A percentile compares a stretch with the other conserved stretches of the same genome.
Conservation (phyloP, 2,888 invertebrate species). For the Tipula vernalis region DNA sequence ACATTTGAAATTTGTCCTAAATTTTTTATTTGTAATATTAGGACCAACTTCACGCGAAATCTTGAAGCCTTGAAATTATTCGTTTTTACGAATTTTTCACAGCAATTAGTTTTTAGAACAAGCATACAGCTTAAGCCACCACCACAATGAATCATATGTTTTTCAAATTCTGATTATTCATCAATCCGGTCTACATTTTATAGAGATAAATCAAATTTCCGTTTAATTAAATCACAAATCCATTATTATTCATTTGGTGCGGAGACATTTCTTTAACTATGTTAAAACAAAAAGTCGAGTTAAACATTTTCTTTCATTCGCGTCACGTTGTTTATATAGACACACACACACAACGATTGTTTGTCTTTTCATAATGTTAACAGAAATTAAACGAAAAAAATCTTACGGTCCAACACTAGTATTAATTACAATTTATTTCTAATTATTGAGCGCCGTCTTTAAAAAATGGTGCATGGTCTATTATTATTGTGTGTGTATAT, state of each 20-base stretch:
- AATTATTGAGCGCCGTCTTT: neutral
- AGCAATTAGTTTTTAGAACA: no score
- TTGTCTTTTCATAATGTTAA: neutral
- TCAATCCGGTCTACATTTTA: no score
- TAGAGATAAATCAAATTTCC: neutral
- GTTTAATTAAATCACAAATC: neutral
- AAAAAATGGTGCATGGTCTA: neutral
- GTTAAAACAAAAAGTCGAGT: neutral
- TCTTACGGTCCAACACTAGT: conserved; percentile 4
- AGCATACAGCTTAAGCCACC: no score
- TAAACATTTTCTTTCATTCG: neutral
- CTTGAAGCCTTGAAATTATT: no score
- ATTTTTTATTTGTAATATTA: no score
- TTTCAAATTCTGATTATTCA: no score
- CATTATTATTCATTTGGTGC: neutral
- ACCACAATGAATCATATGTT: no score
- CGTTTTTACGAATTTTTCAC: no score
- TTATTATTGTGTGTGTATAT: neutral
- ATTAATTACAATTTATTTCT: neutral
- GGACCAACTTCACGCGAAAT: no score
- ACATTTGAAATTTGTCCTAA: no score
- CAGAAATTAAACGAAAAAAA: neutral
- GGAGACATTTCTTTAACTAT: neutral
- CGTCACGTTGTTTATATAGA: neutral
- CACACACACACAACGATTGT: neutral